Base-by-base conservation (phyloP, 2,888 invertebrate species). In the Cheiracanthium punctorium region DNA sequence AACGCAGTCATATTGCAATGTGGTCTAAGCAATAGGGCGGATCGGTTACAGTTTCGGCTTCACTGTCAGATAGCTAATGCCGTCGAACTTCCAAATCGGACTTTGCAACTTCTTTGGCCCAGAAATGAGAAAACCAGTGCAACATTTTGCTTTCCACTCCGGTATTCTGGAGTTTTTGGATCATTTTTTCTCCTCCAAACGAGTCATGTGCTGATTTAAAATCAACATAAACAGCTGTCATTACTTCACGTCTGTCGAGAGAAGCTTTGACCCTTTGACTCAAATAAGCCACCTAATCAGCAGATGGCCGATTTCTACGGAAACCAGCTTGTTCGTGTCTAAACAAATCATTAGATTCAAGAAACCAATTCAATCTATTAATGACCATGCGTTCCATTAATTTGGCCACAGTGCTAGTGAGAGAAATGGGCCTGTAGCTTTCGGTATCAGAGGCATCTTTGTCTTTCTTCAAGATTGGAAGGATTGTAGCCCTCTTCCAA, bases 321-420 rank as follows among this genome's bases (percentile, higher is more conserved):
- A 70, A 70, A 33, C 37, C 70, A 24, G 70, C 70, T 24, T 70
- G 70, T 70, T 32, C 70, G 14, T n/a, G 17, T 17, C 48, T 14
- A 33, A 70, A 7, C 5, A 70, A 24, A 4, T 28, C 8, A 30
- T 69, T 30, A n/a, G 30, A 1, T 7, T 69, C 29, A 12, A 69
- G 28, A 20, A 2, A 69, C 69, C 69, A 69, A 10, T 69, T 69
- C 12, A 69, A 20, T 29, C 37, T 33, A 14, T 70, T 20, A 28
- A 70, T 70, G 12, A 24, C 0, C n/a, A n/a, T n/a, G n/a, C n/a
- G n/a, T n/a, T n/a, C n/a, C n/a, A n/a, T n/a, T n/a, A n/a, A n/a
- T n/a, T n/a, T n/a, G n/a, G n/a, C n/a, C n/a, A n/a, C n/a, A n/a
- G n/a, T n/a, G 33, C 70, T 4, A 41, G 33, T 37, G 1, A 37